Percentiles rank a stretch among this genome's conserved stretches.
Conservation (phyloP, 2,888 invertebrate genomes). For the Pseudoips prasinana region DNA sequence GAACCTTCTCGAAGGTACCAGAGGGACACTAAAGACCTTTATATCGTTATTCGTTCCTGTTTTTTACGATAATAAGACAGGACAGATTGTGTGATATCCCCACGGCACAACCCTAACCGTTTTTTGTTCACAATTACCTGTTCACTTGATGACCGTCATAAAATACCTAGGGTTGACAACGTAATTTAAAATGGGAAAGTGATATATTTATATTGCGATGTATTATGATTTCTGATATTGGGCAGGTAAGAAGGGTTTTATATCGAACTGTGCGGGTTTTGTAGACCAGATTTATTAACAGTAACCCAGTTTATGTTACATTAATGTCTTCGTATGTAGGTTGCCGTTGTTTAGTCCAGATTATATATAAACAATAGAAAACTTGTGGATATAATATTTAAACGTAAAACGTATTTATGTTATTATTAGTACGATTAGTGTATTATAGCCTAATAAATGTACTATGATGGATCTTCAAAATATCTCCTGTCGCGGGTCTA, state of each 20-base stretch:
- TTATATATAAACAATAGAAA: too few relatives aligned
- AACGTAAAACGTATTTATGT: too few relatives aligned
- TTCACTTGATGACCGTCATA: conserved; percentile 25
- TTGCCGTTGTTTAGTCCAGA: too few relatives aligned
- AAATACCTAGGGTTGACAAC: conserved; percentile 25
- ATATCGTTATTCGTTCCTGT: conserved; percentile 19
- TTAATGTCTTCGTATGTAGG: too few relatives aligned
- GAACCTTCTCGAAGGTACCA: conserved; percentile 4
- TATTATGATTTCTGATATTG: conserved; percentile 1
- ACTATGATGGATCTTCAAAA: too few relatives aligned
- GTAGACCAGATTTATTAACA: too few relatives aligned
- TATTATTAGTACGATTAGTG: too few relatives aligned
- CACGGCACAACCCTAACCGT: conserved; percentile 23
- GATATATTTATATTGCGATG: conserved; percentile 15
- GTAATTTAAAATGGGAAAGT: conserved; percentile 18
- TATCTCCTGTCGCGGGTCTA: too few relatives aligned
- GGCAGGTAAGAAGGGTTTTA: not conserved
- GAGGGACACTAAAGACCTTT: conserved; percentile 25
- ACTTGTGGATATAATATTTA: too few relatives aligned
- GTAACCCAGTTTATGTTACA: too few relatives aligned
- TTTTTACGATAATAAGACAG: conserved; percentile 37
- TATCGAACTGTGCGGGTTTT: too few relatives aligned
- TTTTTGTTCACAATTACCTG: conserved; percentile 39
- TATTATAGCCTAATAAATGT: too few relatives aligned
- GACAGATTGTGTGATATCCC: conserved; percentile 33